Evolutionary conservation across 2,113 vertebrate species (phyloP).

Genomic region (Lepus europaeus): DNA sequence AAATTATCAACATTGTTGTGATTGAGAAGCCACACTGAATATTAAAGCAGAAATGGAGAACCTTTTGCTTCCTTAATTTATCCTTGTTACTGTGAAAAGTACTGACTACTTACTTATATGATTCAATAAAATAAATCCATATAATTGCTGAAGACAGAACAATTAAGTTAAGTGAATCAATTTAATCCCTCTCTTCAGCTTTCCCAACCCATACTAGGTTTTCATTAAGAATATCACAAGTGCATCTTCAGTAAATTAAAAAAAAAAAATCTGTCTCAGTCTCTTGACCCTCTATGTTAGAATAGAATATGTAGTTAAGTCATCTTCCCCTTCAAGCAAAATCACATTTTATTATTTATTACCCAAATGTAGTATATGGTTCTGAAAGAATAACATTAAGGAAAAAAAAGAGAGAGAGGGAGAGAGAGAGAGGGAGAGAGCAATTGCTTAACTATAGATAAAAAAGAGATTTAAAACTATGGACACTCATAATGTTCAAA

Average conservation of each 20-base stretch:
- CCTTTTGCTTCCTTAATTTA: background rate
- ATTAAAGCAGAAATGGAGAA: background rate
- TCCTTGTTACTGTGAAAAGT: background rate
- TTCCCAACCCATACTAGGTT: background rate
- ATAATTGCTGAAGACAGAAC: background rate
- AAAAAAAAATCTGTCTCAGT: background rate
- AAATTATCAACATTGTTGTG: background rate
- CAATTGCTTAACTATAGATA: background rate
- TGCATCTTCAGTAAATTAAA: background rate
- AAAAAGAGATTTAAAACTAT: slow-evolving; percentile 17
- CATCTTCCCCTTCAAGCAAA: background rate
- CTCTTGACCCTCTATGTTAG: background rate
- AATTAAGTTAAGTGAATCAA: background rate
- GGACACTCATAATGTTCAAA: slow-evolving; percentile 56
- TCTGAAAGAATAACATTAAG: background rate
- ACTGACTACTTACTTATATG: background rate
- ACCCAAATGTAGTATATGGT: background rate
- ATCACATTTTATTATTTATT: slow-evolving; percentile 1
- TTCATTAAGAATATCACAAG: slow-evolving; percentile 47
- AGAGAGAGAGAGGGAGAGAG: too few species aligned
- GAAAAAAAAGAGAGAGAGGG: background rate
- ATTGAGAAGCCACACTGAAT: background rate
- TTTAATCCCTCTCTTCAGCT: background rate
- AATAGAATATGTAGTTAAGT: slow-evolving; percentile 7
- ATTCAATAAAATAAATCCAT: background rate